Percentiles rank a stretch among this genome's conserved stretches.
These are phyloP conservation scores for Amphiura filiformis DNA, from an alignment of 35 echinoderm and acorn worm genomes.

Conservation along the genomic window DNA sequence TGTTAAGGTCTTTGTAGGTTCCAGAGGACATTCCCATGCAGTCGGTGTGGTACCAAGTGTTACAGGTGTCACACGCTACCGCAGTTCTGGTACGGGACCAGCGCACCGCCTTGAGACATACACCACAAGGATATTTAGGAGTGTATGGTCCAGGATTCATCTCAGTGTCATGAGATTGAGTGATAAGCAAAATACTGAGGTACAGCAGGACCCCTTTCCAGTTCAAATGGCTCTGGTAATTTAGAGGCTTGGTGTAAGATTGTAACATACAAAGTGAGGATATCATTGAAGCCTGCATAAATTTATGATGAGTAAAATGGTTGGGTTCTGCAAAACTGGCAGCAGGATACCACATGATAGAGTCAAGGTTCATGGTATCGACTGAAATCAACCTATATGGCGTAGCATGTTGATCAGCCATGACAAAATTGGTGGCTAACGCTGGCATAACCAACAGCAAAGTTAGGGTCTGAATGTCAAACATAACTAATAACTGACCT, in stretches of 20 bases:
- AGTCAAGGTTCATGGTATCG: background rate
- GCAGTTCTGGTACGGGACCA: background rate
- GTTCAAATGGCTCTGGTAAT: background rate
- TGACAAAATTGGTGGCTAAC: background rate
- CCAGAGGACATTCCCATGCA: conserved; percentile 34
- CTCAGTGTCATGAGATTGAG: background rate
- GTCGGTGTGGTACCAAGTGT: conserved; percentile 16
- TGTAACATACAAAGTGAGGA: background rate
- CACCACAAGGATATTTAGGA: background rate
- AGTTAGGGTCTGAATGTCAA: background rate
- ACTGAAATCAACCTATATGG: background rate
- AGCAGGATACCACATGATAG: background rate
- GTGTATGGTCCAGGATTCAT: background rate
- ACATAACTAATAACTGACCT: background rate
- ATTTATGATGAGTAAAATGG: background rate
- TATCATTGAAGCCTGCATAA: background rate
- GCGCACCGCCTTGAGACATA: background rate
- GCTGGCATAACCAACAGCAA: background rate
- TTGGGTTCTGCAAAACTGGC: background rate
- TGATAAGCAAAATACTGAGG: background rate
- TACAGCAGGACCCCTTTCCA: background rate
- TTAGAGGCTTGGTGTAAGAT: background rate
- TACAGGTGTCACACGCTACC: background rate
- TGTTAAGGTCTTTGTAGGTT: background rate
- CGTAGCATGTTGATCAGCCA: background rate